These are phyloP conservation scores for Hemistola chrysoprasaria DNA, from an alignment of 2,888 invertebrate genomes.

Conservation along the genomic window DNA sequence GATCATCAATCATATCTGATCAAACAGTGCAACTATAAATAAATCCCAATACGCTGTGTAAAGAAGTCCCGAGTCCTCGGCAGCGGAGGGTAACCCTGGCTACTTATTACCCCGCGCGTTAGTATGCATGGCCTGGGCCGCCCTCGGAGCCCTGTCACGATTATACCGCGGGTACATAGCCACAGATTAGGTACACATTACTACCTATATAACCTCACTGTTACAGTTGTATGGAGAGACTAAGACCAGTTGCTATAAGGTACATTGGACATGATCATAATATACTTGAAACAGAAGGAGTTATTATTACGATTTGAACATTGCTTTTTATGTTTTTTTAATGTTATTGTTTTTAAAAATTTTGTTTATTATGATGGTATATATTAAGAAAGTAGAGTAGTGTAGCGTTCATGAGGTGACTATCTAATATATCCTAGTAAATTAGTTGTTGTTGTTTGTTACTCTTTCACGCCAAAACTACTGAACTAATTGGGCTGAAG, in stretches of 20 bases:
- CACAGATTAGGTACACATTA: slow-evolving; percentile 8
- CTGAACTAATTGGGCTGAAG: too few relatives aligned
- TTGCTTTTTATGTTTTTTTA: too few relatives aligned
- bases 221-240: slow-evolving; percentile 8
- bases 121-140: slow-evolving; percentile 81
- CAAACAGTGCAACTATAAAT: slow-evolving; percentile 3
- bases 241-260: neutral
- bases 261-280: neutral
- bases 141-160: slow-evolving; percentile 51
- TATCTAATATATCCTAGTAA: too few relatives aligned
- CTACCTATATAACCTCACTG: slow-evolving; percentile 15
- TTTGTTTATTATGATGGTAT: too few relatives aligned
- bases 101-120: slow-evolving; percentile 74
- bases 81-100: slow-evolving; percentile 60
- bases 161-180: slow-evolving; percentile 38
- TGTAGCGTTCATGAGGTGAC: too few relatives aligned
- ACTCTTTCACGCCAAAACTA: too few relatives aligned
- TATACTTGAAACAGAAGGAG: too few relatives aligned
- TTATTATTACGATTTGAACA: too few relatives aligned
- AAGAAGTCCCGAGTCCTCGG: slow-evolving; percentile 24
- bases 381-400: too few relatives aligned
- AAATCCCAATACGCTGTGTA: slow-evolving; percentile 20
- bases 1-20: neutral
- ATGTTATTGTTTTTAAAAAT: too few relatives aligned
- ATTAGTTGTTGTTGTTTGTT: too few relatives aligned